Evolutionary conservation across 2,888 invertebrate genomes (phyloP).

Genomic region (Pollenia amentaria): DNA sequence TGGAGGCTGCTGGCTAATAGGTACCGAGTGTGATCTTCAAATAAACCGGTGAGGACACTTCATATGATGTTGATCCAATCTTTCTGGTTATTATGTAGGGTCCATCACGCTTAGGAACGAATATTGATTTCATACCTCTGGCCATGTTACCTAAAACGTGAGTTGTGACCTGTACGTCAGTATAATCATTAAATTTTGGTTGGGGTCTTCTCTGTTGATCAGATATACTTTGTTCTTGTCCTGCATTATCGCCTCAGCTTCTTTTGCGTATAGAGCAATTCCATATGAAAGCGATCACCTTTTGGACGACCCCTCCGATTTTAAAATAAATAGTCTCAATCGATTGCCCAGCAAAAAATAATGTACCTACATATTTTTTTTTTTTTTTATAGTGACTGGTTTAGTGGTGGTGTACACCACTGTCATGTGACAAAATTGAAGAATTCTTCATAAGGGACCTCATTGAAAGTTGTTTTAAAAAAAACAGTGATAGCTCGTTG

Average conservation of each 20-base stretch:
- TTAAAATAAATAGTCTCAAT: too few species aligned
- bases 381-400: too few species aligned
- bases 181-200: constrained; percentile 75
- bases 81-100: constrained; percentile 76
- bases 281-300: too few species aligned
- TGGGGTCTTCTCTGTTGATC: constrained; percentile 71
- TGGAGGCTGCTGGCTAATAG: constrained; percentile 45
- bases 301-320: too few species aligned
- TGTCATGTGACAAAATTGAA: too few species aligned
- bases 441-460: too few species aligned
- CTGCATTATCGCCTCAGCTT: constrained; percentile 71
- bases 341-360: too few species aligned
- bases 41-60: too few species aligned
- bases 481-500: too few species aligned
- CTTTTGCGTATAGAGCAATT: constrained; percentile 71
- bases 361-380: too few species aligned
- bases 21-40: constrained; percentile 53
- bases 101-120: constrained; percentile 78
- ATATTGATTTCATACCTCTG: constrained; percentile 76
- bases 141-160: constrained; percentile 75
- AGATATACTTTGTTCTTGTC: constrained; percentile 71
- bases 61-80: constrained; percentile 74
- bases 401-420: too few species aligned
- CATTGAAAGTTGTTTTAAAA: too few species aligned
- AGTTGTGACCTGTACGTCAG: constrained; percentile 75